phyloP scores from a whole-genome alignment of 2,113 vertebrate species.

The Paralichthys olivaceus region DNA sequence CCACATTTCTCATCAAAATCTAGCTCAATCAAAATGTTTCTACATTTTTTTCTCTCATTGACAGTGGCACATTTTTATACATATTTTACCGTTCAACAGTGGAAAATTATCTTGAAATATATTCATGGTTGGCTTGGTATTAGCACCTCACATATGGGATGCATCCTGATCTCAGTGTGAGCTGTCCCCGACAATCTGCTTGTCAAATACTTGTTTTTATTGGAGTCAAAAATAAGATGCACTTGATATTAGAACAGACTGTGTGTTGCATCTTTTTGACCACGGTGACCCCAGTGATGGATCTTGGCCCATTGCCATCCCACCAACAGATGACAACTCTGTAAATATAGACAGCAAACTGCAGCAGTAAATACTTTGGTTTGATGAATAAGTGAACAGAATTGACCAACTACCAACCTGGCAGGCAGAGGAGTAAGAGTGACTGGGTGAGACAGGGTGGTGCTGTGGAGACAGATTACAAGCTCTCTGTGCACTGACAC shows the following conservation, averaged over 20 bases:
- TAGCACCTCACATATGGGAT: no score
- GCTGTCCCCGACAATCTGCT: neutral
- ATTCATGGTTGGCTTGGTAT: no score
- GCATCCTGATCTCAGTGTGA: neutral
- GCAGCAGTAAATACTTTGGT: neutral
- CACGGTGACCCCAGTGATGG: no score
- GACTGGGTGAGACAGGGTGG: conserved; percentile 25
- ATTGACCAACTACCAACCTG: conserved; percentile 18
- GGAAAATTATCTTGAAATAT: neutral
- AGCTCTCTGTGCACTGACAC: conserved; percentile 61
- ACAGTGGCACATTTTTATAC: neutral
- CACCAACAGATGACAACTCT: neutral
- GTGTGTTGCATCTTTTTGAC: no score
- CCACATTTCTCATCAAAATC: neutral
- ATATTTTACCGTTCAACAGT: neutral
- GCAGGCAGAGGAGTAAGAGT: conserved; percentile 13
- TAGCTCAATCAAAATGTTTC: no score
- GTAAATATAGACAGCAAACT: neutral
- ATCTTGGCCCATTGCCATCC: neutral
- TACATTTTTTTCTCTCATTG: neutral
- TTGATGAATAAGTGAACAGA: neutral
- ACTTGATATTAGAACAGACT: neutral
- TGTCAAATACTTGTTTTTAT: neutral
- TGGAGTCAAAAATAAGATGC: neutral
- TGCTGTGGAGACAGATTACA: conserved; percentile 60